Evolutionary conservation across 2,113 vertebrate genomes (phyloP).

Genomic region (Nicator chloris): DNA sequence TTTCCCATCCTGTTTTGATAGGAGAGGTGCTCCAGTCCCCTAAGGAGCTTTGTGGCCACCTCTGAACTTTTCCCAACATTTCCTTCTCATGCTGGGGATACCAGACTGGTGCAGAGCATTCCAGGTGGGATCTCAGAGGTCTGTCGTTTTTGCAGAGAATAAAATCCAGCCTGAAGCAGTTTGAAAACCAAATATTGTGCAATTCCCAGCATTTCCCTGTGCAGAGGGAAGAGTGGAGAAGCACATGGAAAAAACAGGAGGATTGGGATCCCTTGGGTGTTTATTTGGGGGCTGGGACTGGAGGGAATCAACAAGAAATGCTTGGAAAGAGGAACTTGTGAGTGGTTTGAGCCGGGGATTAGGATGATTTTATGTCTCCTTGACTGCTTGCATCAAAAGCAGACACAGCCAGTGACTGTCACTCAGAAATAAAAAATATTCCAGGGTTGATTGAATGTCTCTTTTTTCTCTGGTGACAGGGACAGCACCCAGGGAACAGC

Average conservation of each 20-base stretch:
- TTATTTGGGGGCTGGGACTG: background rate
- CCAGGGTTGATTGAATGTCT: background rate
- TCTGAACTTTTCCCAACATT: background rate
- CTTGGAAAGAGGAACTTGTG: background rate
- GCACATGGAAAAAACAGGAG: background rate
- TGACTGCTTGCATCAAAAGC: background rate
- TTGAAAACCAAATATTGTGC: background rate
- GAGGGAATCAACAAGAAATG: background rate
- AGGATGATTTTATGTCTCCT: background rate
- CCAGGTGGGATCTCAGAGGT: background rate
- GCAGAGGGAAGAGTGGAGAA: background rate
- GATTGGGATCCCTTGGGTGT: background rate
- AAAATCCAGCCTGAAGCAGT: background rate
- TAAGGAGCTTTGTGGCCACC: background rate
- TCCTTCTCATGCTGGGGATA: background rate
- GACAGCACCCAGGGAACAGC: fast-evolving
- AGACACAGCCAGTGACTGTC: background rate
- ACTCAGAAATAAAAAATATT: background rate
- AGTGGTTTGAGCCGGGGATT: background rate
- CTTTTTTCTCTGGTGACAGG: background rate
- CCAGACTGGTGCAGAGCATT: background rate
- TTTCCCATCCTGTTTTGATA: background rate
- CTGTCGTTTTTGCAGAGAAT: background rate
- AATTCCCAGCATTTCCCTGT: background rate
- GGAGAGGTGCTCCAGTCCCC: background rate